phyloP scores from a whole-genome alignment of 2,888 invertebrate genomes.

The Acanthoscelides obtectus region DNA sequence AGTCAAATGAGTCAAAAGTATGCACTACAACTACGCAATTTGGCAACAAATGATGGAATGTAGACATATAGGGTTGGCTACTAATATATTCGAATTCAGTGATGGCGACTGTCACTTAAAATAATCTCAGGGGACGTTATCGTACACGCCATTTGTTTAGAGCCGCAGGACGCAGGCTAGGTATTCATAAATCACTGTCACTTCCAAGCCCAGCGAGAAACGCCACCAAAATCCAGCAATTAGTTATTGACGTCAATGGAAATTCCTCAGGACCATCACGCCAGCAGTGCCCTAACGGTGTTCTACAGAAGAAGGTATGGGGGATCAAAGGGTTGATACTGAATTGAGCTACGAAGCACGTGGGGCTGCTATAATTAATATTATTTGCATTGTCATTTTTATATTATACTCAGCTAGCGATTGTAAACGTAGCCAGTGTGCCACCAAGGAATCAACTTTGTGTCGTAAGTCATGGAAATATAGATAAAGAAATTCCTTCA shows the following conservation, averaged over 20 bases:
- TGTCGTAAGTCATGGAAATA: no score
- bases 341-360: background rate
- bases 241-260: background rate
- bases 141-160: background rate
- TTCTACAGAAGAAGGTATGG: background rate
- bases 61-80: no score
- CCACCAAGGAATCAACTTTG: no score
- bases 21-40: no score
- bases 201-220: background rate
- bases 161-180: background rate
- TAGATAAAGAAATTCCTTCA: no score
- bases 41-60: no score
- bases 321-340: background rate
- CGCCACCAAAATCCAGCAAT: background rate
- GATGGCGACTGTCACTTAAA: background rate
- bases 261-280: background rate
- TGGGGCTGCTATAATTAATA: no score
- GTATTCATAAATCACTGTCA: background rate
- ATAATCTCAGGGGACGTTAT: background rate
- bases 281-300: background rate
- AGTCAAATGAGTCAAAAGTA: no score
- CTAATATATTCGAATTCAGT: no score
- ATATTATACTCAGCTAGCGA: no score
- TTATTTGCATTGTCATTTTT: no score
- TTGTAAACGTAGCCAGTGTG: no score